Evolutionary conservation across 2,888 invertebrate species (phyloP).

Genomic region (Volucella inflata): DNA sequence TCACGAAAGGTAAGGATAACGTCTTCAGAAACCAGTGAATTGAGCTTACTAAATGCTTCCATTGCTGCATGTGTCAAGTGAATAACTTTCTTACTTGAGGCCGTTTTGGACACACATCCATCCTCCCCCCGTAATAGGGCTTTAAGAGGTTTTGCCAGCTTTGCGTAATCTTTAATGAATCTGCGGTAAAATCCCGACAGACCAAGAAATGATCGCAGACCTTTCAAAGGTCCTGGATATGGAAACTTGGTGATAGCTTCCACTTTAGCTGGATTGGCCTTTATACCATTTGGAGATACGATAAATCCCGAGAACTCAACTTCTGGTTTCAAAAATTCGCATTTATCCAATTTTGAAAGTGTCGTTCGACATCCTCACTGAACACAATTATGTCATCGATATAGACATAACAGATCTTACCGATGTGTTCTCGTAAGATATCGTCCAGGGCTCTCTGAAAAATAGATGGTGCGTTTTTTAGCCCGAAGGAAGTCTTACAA

Average conservation of each 20-base stretch:
- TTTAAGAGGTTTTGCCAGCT: background rate
- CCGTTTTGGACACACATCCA: background rate
- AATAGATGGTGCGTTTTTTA: no score
- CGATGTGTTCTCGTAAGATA: constrained; percentile 36
- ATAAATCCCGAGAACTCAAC: constrained; percentile 44
- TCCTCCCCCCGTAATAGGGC: constrained; percentile 7
- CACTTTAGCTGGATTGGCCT: no score
- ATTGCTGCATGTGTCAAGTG: constrained; percentile 1
- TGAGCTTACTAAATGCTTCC: constrained; percentile 12
- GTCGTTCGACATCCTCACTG: constrained; percentile 19
- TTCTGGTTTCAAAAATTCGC: constrained; percentile 24
- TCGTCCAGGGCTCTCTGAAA: constrained; percentile 50
- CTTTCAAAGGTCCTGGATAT: no score
- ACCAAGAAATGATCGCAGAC: no score
- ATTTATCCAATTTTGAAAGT: constrained; percentile 40
- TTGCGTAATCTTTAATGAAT: no score
- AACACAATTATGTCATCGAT: constrained; percentile 37
- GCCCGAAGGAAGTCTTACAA: no score
- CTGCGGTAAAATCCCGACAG: no score
- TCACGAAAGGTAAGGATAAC: constrained; percentile 44
- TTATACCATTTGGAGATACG: background rate
- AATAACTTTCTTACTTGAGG: constrained; percentile 26
- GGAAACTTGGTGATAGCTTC: no score
- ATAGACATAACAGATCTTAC: constrained; percentile 23
- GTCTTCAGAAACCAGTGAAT: constrained; percentile 6